Evolutionary conservation across 2,888 invertebrate species (phyloP), one percentile per base, ranked within the genome.

Genomic region (Dolomedes plantarius): DNA sequence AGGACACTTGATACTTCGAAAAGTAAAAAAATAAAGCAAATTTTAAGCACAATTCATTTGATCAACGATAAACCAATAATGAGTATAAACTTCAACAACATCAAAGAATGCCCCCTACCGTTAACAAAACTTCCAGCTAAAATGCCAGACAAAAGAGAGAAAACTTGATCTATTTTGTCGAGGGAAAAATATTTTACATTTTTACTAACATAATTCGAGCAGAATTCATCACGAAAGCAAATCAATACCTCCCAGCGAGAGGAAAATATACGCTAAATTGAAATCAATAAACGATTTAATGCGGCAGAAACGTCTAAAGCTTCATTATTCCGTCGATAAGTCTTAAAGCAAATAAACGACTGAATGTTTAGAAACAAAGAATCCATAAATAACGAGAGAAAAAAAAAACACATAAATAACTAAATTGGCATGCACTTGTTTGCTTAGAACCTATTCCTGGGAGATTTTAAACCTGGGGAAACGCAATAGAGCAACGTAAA

Each of bases 241-340:
- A 36, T 36, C 36, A 36, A 36, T 36, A 36, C 36, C 9, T 36
- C 7, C 2, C 46, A 46, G 16, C 11, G 46, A 16, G 46, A 2
- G 16, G 16, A 16, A 46, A 46, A 46, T 46, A 16, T 16, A 6
- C 2, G 13, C 9, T 46, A 46, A 46, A 16, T 16, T 46, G 46
- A 46, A 46, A 46, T 46, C 46, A 46, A 7, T 46, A 46, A 46
- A 16, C 46, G 46, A 46, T 46, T 46, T 46, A 46, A 46, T 46
- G 16, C 46, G 2, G 13, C 16, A 16, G 46, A 46, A 46, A 46
- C 46, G 46, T 46, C 16, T 16, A 16, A 46, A 16, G 2, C 1
- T 46, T 46, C 46, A 46, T 46, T 46, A 46, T 16, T 46, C 16
- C 16, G 2, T 16, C 16, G 16, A 46, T 46, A 46, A 16, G 16